Evolutionary conservation across 92 coral and sea anemone genomes (phyloP), one percentile per base, ranked within the genome.

Genomic region (Epizoanthus fatuus): DNA sequence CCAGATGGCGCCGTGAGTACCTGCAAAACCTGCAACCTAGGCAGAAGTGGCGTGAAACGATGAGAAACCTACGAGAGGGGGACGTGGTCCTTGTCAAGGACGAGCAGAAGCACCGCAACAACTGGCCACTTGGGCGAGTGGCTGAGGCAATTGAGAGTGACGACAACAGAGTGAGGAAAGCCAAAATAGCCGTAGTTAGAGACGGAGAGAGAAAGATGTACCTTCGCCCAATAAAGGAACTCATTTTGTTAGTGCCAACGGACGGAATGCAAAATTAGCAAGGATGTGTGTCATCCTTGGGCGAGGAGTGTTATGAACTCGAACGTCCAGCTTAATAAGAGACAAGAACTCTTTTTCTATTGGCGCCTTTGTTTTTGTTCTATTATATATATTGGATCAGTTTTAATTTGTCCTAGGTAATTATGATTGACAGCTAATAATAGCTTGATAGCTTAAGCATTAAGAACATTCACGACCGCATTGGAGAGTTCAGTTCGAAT

Each of bases 111-210:
- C 73, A 55, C 29, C 86, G 90, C 22, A 90, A 80, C 69, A 51
- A 79, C 32, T 90, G 93, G 89, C 86, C 92, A 5, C 72, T 88
- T 47, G 92, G 92, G 17, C 57, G 77, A 32, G 84, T 83, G 8
- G 32, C 64, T 1, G 76, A 76, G 66, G 88, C 80, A 10, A 63
- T 75, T 52, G 42, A 73, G 63, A 88, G 88, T 60, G 85, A 82
- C 16, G 89, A 83, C 69, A 72, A 69, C 9, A 72, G 63, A 55
- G 92, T 83, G 16, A 74, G 92, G 73, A 88, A 83, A 56, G 88
- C 63, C 12, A 55, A 44, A 47, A 38, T 88, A 19, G 64, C 35
- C 44, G 75, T 75, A 55, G 68, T 25, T 52, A 85, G 39, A 65
- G 76, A 66, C 4, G 89, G 74, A 29, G 38, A 45, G 69, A 75